These are phyloP conservation scores for Cyprinus carpio DNA, from an alignment of 2,113 vertebrate genomes.

Conservation along the genomic window DNA sequence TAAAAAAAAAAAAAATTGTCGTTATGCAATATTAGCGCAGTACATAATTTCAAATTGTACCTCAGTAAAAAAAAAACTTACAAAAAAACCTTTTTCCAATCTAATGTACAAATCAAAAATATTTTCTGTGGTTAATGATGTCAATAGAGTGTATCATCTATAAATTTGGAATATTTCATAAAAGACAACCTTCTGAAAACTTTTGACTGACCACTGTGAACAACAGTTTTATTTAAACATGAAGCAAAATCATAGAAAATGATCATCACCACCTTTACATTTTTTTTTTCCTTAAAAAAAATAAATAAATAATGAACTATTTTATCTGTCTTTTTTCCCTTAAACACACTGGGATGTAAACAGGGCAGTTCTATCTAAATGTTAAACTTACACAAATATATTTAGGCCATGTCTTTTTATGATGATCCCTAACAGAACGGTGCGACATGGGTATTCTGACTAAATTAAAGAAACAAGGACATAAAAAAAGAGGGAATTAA, in stretches of 20 bases:
- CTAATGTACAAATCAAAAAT: background rate
- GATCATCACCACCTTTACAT: no score
- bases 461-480: background rate
- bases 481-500: background rate
- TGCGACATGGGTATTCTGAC: background rate
- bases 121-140: background rate
- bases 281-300: no score
- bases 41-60: background rate
- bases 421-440: background rate
- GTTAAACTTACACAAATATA: background rate
- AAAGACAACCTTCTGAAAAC: background rate
- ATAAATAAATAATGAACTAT: no score
- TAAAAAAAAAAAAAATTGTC: background rate
- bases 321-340: no score
- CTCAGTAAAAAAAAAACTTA: background rate
- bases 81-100: background rate
- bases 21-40: background rate
- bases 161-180: background rate
- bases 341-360: constrained; percentile 7
- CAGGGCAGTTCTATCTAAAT: background rate
- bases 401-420: background rate
- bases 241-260: background rate
- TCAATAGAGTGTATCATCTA: background rate
- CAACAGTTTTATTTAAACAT: background rate
- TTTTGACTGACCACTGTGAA: background rate